phyloP scores from a whole-genome alignment of 2,888 invertebrate species.

The Apamea anceps region DNA sequence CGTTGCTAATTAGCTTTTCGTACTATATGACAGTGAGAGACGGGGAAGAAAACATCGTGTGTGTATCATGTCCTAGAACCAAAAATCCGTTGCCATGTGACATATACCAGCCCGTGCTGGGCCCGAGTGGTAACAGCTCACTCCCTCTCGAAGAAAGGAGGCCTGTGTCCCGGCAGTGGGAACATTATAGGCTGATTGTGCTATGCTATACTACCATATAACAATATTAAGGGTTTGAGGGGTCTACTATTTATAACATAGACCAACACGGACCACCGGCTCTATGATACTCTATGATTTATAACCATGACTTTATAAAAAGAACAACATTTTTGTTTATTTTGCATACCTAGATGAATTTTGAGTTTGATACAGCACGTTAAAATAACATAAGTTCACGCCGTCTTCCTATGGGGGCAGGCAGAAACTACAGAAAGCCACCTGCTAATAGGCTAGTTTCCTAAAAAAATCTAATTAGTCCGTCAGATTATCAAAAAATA shows the following conservation, averaged over 20 bases:
- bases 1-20: constrained; percentile 40
- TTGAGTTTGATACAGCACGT: background rate
- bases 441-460: too few relatives aligned
- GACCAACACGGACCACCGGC: too few relatives aligned
- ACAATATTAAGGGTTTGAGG: background rate
- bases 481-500: too few relatives aligned
- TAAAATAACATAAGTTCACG: background rate
- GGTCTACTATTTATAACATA: background rate
- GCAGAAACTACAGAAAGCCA: too few relatives aligned
- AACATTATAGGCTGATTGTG: background rate
- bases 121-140: too few relatives aligned
- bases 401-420: too few relatives aligned
- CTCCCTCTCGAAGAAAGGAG: too few relatives aligned
- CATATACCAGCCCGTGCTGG: background rate
- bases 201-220: background rate
- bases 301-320: background rate
- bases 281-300: background rate
- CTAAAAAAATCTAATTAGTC: too few relatives aligned
- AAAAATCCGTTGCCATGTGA: background rate
- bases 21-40: background rate
- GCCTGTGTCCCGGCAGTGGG: background rate
- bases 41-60: background rate
- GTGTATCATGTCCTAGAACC: background rate
- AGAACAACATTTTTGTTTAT: background rate
- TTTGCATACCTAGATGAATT: background rate